These are phyloP conservation scores for Beroe forskalii DNA, from an alignment of 37 sponge, comb jelly and placozoan species.

Conservation along the genomic window DNA sequence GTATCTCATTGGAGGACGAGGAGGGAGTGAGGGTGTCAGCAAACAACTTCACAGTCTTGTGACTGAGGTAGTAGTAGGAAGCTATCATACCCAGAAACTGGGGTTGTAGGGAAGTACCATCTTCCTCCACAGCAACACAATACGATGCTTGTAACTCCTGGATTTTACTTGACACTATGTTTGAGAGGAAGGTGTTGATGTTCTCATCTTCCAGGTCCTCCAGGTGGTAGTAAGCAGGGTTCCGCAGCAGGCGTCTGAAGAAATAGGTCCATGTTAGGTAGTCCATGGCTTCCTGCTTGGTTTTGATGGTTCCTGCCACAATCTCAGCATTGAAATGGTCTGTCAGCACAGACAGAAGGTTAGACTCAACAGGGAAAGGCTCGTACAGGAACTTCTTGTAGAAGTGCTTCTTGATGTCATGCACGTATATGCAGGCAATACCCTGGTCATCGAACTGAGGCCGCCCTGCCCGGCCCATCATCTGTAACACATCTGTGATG, in stretches of 20 bases:
- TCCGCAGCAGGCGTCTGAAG: conserved; percentile 90
- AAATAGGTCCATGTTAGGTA: conserved; percentile 99
- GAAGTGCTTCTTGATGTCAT: conserved; percentile 96
- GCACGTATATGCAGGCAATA: conserved; percentile 90
- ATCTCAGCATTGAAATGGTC: conserved; percentile 98
- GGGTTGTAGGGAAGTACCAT: conserved; percentile 72
- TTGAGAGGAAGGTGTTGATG: conserved; percentile 69
- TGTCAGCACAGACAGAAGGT: conserved; percentile 82
- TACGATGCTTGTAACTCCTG: conserved; percentile 72
- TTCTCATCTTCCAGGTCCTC: conserved; percentile 66
- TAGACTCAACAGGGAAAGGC: conserved; percentile 97
- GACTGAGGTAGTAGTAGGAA: conserved; percentile 95
- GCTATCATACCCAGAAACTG: conserved; percentile 84
- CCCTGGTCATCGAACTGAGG: conserved; percentile 97
- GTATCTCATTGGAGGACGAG: conserved; percentile 74
- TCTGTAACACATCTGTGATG: conserved; percentile 97
- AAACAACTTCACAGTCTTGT: conserved; percentile 83
- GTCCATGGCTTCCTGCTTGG: conserved; percentile 94
- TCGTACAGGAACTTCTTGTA: conserved; percentile 99
- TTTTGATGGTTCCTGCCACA: conserved; percentile 88
- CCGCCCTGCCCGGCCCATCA: conserved; percentile 99
- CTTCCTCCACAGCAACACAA: conserved; percentile 80
- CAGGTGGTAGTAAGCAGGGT: conserved; percentile 77
- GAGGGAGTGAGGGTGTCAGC: conserved; percentile 71
- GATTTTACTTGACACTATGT: conserved; percentile 38